These are phyloP conservation scores for Oenanthe oenanthe DNA, from an alignment of 2,113 vertebrate genomes.

Conservation along the genomic window DNA sequence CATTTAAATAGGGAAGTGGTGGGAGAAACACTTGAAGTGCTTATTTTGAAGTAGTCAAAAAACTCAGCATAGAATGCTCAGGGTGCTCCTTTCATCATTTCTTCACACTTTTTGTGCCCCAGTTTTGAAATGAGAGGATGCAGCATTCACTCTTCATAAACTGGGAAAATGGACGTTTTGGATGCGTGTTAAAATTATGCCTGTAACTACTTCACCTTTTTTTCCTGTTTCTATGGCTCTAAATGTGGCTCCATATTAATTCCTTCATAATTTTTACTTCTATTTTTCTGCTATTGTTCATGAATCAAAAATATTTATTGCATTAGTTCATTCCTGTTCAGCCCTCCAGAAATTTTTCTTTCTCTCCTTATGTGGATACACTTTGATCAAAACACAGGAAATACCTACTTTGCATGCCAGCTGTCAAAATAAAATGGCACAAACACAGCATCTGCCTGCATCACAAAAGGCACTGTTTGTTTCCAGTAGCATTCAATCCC, in stretches of 20 bases:
- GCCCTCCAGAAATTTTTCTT: background rate
- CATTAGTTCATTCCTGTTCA: background rate
- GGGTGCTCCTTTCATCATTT: background rate
- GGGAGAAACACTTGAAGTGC: background rate
- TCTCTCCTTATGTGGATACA: background rate
- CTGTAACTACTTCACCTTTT: background rate
- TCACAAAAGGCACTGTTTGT: background rate
- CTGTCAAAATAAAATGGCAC: background rate
- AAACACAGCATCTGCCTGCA: background rate
- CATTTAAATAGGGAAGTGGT: background rate
- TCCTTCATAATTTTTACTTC: constrained; percentile 8
- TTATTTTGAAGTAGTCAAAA: background rate
- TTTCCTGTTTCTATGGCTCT: background rate
- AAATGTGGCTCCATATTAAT: background rate
- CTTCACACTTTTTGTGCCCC: background rate
- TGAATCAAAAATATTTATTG: constrained; percentile 54
- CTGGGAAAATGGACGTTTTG: background rate
- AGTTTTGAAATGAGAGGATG: background rate
- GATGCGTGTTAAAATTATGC: background rate
- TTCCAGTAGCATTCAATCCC: background rate
- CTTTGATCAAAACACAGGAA: background rate
- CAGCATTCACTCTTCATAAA: background rate
- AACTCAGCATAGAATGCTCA: background rate
- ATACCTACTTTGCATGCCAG: background rate
- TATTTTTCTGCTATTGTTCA: background rate